These are phyloP conservation scores for Drosophila basisetae DNA, from an alignment of 2,888 invertebrate genomes.

Conservation along the genomic window DNA sequence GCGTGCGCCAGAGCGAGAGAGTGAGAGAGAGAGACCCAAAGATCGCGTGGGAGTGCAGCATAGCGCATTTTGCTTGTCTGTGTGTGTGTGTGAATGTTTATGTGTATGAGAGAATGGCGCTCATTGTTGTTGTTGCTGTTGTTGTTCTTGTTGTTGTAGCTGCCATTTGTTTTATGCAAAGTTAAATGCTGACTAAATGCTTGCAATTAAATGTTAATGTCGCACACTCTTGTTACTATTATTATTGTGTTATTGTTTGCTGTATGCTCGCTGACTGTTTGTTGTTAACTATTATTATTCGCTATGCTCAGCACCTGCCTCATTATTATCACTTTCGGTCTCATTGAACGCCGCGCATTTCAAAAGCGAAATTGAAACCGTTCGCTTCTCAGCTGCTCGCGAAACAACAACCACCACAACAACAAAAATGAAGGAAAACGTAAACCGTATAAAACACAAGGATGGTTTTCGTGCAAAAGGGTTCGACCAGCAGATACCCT, in stretches of 20 bases:
- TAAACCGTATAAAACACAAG: conserved; percentile 26
- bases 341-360: conserved; percentile 67
- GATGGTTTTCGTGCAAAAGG: neutral
- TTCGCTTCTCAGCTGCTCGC: conserved; percentile 65
- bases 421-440: conserved; percentile 8
- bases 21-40: conserved; percentile 13
- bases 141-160: conserved; percentile 14
- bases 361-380: conserved; percentile 68
- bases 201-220: conserved; percentile 78
- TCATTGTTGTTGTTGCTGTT: conserved; percentile 20
- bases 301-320: conserved; percentile 23
- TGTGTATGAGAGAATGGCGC: conserved; percentile 6
- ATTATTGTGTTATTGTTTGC: conserved; percentile 33
- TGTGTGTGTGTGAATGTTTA: neutral
- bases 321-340: conserved; percentile 67
- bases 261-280: conserved; percentile 29
- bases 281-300: conserved; percentile 42
- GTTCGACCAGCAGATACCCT: neutral
- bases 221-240: conserved; percentile 50
- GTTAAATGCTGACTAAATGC: conserved; percentile 77
- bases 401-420: conserved; percentile 33
- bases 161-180: conserved; percentile 78
- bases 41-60: conserved; percentile 42
- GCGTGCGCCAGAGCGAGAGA: conserved; percentile 17
- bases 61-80: neutral